Percentiles rank a stretch among this genome's conserved stretches.
Evolutionary conservation across 2,888 invertebrate species (phyloP).

Genomic region (Xestobium rufovillosum): DNA sequence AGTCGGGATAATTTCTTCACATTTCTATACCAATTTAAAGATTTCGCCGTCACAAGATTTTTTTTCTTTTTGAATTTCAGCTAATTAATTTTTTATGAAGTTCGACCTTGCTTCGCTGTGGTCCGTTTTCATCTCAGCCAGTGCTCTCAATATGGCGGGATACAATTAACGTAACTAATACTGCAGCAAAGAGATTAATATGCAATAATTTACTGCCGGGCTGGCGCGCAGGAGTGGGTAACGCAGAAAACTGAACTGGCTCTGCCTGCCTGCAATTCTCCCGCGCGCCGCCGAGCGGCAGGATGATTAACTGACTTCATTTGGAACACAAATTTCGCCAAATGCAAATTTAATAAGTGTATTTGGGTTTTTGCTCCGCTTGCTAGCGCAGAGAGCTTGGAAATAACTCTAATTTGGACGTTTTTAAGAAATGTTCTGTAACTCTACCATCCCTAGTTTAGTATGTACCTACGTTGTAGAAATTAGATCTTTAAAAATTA

Average conservation of each 20-base stretch:
- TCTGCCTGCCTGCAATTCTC: constrained; percentile 38
- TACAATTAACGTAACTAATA: constrained; percentile 46
- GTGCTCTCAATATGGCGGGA: constrained; percentile 40
- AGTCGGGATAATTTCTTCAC: no score
- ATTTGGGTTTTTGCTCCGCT: constrained; percentile 34
- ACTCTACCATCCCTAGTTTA: no score
- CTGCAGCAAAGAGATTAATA: constrained; percentile 45
- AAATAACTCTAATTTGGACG: not conserved
- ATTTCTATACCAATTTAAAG: no score
- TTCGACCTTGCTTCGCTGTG: constrained; percentile 30
- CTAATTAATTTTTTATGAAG: constrained; percentile 2
- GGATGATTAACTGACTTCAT: constrained; percentile 44
- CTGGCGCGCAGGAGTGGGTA: constrained; percentile 34
- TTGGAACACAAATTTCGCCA: constrained; percentile 43
- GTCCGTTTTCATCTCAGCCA: constrained; percentile 34
- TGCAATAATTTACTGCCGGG: constrained; percentile 45
- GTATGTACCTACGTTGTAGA: no score
- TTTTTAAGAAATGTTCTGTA: not conserved
- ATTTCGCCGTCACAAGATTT: no score
- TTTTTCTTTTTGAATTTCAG: not conserved
- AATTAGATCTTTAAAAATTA: no score
- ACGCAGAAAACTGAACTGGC: constrained; percentile 42
- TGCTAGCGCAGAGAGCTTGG: constrained; percentile 1
- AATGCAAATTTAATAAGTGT: constrained; percentile 45
- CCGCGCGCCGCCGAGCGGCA: constrained; percentile 33